Percentiles rank a stretch among this genome's conserved stretches.
phyloP scores from a whole-genome alignment of 2,797 vertebrate genomes.

The Phrynocephalus vlangalii region DNA sequence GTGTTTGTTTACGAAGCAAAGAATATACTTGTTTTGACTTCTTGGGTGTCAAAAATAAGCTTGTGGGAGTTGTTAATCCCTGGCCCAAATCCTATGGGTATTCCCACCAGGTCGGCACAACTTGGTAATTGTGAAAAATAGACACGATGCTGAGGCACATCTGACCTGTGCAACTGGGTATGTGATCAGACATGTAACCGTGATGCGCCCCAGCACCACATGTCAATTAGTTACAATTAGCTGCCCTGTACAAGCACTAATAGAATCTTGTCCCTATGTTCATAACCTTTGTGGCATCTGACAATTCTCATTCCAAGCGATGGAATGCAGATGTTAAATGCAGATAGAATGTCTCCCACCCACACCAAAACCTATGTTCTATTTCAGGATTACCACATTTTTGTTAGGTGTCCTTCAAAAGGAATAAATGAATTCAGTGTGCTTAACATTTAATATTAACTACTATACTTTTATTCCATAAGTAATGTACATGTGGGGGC shows the following conservation, averaged over 20 bases:
- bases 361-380: not conserved
- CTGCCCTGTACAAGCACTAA: too few species aligned
- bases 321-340: not conserved
- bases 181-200: too few species aligned
- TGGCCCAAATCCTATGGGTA: too few species aligned
- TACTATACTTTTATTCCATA: slow-evolving; percentile 40
- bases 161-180: too few species aligned
- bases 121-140: too few species aligned
- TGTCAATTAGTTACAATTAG: too few species aligned
- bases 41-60: not conserved
- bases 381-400: slow-evolving; percentile 12
- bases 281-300: not conserved
- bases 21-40: not conserved
- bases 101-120: too few species aligned
- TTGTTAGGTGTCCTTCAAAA: slow-evolving; percentile 39
- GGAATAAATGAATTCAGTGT: slow-evolving; percentile 38
- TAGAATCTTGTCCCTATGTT: not conserved
- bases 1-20: too few species aligned
- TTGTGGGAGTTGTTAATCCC: not conserved
- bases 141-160: too few species aligned
- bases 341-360: not conserved
- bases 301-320: not conserved
- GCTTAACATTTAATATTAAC: slow-evolving; percentile 36
- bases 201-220: too few species aligned
- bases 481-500: slow-evolving; percentile 23